Base-by-base conservation (phyloP, 2,113 vertebrate species). In the Mystacornis crossleyi region DNA sequence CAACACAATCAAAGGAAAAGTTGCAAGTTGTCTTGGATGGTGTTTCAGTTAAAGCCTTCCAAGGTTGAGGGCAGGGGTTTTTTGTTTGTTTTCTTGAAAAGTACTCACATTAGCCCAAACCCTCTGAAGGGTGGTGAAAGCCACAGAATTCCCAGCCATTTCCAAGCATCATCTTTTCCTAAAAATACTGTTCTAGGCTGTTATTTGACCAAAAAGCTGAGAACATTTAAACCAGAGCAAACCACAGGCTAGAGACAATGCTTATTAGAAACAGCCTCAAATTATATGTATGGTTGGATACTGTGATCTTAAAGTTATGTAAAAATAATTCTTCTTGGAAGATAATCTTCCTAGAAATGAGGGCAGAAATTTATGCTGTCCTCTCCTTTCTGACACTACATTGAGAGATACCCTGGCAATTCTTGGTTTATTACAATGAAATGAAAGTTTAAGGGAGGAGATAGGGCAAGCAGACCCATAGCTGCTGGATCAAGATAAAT, bases 181-280 rank as follows among this genome's bases (percentile, higher is more conserved):
- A 34, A 90, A 94, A 95, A 81, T 31, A 60, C 47, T 71, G 23
- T 86, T 91, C 69, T 79, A 58, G 34, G 72, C 43, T 84, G 40
- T 90, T 84, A 62, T 81, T 88, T 88, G 53, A 75, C 84, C 33
- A 93, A 61, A 81, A 81, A 38, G 54, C 50, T 78, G 71, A 92
- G 50, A 94, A 79, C n/a, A 40, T 86, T 90, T 81, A 94, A 95
- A 94, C 65, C 57, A 74, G 75, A 84, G n/a, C 28, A 28, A 96
- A 92, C 81, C 90, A 86, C 64, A 60, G 4, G 11, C 61, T 55
- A 79, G 34, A 95, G 80, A 90, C 79, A 40, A 77, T 4, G 17
- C 43, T 88, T 81, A 88, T 93, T 96, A 88, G 70, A 77, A 72
- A 3, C 60, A 86, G 58, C 92, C 71, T 95, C 90, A 91, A 95